These are phyloP conservation scores for Drosophila longiperda DNA, from an alignment of 2,888 invertebrate genomes.

Conservation along the genomic window DNA sequence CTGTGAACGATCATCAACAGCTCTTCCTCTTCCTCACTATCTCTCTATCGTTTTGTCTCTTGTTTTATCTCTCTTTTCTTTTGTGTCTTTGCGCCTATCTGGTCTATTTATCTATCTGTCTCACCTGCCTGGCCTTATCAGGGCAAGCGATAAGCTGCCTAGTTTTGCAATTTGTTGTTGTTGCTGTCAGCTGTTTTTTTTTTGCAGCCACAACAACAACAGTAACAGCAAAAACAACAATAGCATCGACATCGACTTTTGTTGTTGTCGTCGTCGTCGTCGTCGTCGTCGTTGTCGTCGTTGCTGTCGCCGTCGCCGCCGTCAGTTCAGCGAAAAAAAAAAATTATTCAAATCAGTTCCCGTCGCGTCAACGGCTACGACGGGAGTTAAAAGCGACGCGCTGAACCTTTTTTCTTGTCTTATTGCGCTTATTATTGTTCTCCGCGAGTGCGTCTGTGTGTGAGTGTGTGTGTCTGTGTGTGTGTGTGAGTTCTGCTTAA, in stretches of 20 bases:
- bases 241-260: slow-evolving; percentile 33
- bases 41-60: not conserved
- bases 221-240: slow-evolving; percentile 15
- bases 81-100: slow-evolving; percentile 33
- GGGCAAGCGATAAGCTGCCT: slow-evolving; percentile 48
- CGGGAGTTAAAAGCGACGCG: slow-evolving; percentile 41
- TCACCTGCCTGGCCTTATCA: slow-evolving; percentile 55
- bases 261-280: slow-evolving; percentile 12
- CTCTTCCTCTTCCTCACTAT: not conserved
- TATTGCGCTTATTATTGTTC: slow-evolving; percentile 1
- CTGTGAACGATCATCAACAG: not conserved
- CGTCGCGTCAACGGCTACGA: slow-evolving; percentile 64
- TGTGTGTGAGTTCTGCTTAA: slow-evolving; percentile 20
- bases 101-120: slow-evolving; percentile 49
- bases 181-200: slow-evolving; percentile 52
- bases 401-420: slow-evolving; percentile 5
- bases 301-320: slow-evolving; percentile 27
- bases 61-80: not conserved
- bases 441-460: not conserved
- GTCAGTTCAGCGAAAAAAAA: slow-evolving; percentile 42
- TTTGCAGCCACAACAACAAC: slow-evolving; percentile 30
- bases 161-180: slow-evolving; percentile 43
- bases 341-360: slow-evolving; percentile 71
- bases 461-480: not conserved
- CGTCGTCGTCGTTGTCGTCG: not conserved